Base-by-base conservation (phyloP, 2,113 vertebrate genomes). In the Gobiocypris rarus region DNA sequence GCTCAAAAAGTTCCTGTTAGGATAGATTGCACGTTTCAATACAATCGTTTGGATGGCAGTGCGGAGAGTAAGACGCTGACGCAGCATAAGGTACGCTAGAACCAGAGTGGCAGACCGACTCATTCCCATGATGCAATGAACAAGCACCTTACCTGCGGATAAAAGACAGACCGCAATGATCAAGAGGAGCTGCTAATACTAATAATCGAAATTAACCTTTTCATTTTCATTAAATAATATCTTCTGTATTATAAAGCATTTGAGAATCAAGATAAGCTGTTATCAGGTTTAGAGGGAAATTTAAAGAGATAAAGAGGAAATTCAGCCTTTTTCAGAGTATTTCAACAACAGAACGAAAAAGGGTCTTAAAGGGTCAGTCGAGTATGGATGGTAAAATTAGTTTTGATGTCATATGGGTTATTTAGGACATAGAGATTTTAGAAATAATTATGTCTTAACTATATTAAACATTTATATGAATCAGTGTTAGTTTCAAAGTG, bases 1-100 rank as follows among this genome's bases (percentile, higher is more conserved):
- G 52, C 92, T 93, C 82, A 99, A 94, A 89, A 99, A 99, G 85
- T 97, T 96, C 41, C 93, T 91, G 86, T 97, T 96, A 31, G 95
- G 96, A 85, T 94, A 96, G 91, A 96, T 92, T 84, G 92, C 92
- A 85, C 92, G 80, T 48, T 81, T 91, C 84, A 93, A 90, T 82
- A 86, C 87, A 58, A 96, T 82, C 0, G 85, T 90, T 82, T 91
- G 91, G 67, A 95, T 85, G 2, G 95, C 95, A 45, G 92, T 92
- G 56, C 73, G 90, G 81, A 96, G 90, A n/a, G 94, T 79, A 24
- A 96, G 90, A 73, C 83, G 92, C 71, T 93, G 94, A 70, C 80
- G 91, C 67, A 95, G 84, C 94, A 94, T 95, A 86, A 96, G 85
- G 81, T 95, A 97, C 0, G 90, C 93, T 82, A 97, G 87, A 45